phyloP scores from a whole-genome alignment of 2,113 vertebrate genomes.

The Tragelaphus strepsiceros region DNA sequence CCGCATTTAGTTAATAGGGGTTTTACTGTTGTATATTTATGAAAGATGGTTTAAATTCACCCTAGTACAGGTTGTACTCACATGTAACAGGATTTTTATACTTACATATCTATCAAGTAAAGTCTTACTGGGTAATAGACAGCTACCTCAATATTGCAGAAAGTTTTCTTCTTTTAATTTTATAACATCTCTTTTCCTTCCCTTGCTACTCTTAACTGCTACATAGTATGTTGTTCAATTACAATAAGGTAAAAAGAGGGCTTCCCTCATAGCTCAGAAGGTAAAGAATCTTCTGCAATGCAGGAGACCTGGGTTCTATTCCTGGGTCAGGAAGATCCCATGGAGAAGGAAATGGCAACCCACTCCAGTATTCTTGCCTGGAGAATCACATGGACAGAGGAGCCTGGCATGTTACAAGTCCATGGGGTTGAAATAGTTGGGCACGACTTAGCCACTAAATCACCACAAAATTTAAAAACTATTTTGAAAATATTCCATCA shows the following conservation, averaged over 20 bases:
- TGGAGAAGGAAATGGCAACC: neutral
- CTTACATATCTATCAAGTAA: neutral
- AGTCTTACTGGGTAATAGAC: neutral
- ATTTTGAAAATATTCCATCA: slow-evolving; percentile 35
- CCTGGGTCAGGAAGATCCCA: neutral
- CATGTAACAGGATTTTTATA: neutral
- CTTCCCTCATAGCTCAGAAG: neutral
- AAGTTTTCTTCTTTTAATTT: neutral
- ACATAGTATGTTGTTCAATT: neutral
- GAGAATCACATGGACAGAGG: neutral
- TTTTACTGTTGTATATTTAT: neutral
- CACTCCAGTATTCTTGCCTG: neutral
- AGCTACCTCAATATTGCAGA: neutral
- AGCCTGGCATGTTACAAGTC: neutral
- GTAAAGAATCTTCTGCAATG: neutral
- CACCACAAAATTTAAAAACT: neutral
- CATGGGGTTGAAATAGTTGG: neutral
- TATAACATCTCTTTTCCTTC: neutral
- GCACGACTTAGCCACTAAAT: neutral
- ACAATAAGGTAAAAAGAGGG: neutral
- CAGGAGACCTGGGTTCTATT: neutral
- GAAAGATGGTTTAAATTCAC: neutral
- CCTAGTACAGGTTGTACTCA: neutral
- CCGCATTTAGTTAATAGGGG: neutral
- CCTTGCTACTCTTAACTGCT: neutral